Evolutionary conservation across 2,113 vertebrate genomes (phyloP), one percentile per base, ranked within the genome.

Genomic region (Lichenostomus cassidix): DNA sequence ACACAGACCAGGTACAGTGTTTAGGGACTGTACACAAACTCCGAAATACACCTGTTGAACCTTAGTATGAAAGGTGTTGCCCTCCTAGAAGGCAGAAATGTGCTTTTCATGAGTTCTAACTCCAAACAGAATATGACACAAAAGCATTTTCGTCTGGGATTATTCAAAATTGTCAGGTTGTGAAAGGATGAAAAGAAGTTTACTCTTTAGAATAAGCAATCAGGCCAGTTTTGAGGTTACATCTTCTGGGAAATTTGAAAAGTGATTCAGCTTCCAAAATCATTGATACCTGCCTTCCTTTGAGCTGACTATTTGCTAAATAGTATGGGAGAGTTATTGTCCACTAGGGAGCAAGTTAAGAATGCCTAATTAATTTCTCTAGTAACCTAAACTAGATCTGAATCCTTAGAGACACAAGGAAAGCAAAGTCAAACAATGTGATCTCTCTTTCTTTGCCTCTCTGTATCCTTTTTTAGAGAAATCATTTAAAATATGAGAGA

Each of bases 331-430:
- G 24, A 69, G n/a, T 68, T 78, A 55, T 14, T 68, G 37, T 77
- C 62, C 85, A 58, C 75, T 42, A 28, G 81, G 89, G 70, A 91
- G 22, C 47, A 79, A 21, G 55, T 60, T 82, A 84, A 63, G 63
- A 46, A 77, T 84, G 37, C 76, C 81, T 96, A 94, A 95, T 96
- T 96, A 96, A 96, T 92, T 93, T 82, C 37, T 73, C 78, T 92
- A 41, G 86, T 79, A 94, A 85, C n/a, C 59, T 90, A 94, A 96
- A 89, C 60, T 59, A 90, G 90, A 90, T 94, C 56, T 79, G 21
- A 4, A 11, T 70, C 95, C 62, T 76, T 50, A 76, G 69, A 94
- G 73, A 87, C 5, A 17, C 9, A 77, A 78, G 18, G 11, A 79
- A 89, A 89, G 87, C 59, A 92, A 95, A 92, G 93, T 88, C 87